Evolutionary conservation across 2,797 vertebrate genomes (phyloP), one percentile per base, ranked within the genome.

Genomic region (Peromyscus aztecus): DNA sequence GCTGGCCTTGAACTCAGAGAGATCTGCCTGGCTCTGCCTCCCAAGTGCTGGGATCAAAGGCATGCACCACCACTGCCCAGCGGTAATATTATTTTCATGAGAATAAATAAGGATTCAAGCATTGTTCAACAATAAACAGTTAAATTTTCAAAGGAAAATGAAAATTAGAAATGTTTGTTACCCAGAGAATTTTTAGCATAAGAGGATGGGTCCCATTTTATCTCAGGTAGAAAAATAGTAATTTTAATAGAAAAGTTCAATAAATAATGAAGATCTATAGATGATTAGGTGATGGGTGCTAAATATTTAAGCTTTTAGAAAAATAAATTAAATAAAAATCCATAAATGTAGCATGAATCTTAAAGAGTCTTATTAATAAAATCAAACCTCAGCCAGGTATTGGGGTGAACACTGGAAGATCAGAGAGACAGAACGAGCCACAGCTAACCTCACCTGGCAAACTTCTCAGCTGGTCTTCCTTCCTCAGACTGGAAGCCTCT

Each of bases 71-170:
- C 49, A 52, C 12, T 11, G 3, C 49, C 49, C 2, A 2, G 11
- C 49, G 49, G 49, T 52, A 52, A 52, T 52, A 90, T 87, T 5
- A 4, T 89, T 94, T 93, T 13, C 10, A 31, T 63, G 61, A 88
- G 6, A 85, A 90, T 84, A 69, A 85, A 55, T 88, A 96, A 82
- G 40, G 16, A 77, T 89, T 29, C 84, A n/a, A 90, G 46, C 14
- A 76, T 46, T 78, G 73, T 94, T 97, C 89, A 83, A 75, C 91
- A 82, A 21, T 67, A n/a, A 78, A 31, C 29, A 89, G 11, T 67
- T 95, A 27, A 0, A 67, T 77, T 95, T 97, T 84, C 82, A 89
- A 94, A 92, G 17, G 17, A 91, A 49, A 89, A 55, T 89, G 40
- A 94, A 94, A 84, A 14, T 81, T 63, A 86, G 80, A 80, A 91